Evolutionary conservation across 2,113 vertebrate species (phyloP).

Genomic region (Hiodon tergisus): DNA sequence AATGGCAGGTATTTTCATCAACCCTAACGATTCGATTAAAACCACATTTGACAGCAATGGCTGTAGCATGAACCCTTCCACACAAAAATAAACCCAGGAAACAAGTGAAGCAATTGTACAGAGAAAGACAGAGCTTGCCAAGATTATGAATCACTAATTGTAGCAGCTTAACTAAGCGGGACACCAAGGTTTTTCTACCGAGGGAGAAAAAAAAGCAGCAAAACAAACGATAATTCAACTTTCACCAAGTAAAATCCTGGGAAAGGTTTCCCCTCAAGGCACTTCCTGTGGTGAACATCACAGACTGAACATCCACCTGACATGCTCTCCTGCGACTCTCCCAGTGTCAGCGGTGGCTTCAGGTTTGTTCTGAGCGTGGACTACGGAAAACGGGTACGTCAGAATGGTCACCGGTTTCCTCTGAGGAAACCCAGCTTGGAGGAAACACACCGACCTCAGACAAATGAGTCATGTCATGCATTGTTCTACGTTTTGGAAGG

Average conservation of each 20-base stretch:
- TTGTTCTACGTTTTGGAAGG: too few relatives aligned
- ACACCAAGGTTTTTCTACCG: constrained; percentile 31
- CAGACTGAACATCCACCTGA: background rate
- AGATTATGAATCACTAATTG: constrained; percentile 18
- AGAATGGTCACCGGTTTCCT: too few relatives aligned
- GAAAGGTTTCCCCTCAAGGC: background rate
- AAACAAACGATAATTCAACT: background rate
- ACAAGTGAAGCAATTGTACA: constrained; percentile 38
- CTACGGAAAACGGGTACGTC: background rate
- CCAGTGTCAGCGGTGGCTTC: background rate
- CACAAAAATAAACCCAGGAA: constrained; percentile 18
- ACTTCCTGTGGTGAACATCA: too few relatives aligned
- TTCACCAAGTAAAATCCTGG: too few relatives aligned
- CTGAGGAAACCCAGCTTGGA: too few relatives aligned
- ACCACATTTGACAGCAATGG: background rate
- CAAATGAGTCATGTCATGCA: too few relatives aligned
- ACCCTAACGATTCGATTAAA: background rate
- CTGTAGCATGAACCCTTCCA: background rate
- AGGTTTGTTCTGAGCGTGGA: background rate
- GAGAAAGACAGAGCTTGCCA: constrained; percentile 30
- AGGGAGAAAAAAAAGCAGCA: constrained; percentile 9
- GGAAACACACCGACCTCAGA: too few relatives aligned
- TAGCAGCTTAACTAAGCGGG: constrained; percentile 27
- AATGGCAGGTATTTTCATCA: background rate
- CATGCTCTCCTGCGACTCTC: background rate